Conservation (phyloP, 2,888 invertebrate species). For the Hirtodrosophila histrioides region DNA sequence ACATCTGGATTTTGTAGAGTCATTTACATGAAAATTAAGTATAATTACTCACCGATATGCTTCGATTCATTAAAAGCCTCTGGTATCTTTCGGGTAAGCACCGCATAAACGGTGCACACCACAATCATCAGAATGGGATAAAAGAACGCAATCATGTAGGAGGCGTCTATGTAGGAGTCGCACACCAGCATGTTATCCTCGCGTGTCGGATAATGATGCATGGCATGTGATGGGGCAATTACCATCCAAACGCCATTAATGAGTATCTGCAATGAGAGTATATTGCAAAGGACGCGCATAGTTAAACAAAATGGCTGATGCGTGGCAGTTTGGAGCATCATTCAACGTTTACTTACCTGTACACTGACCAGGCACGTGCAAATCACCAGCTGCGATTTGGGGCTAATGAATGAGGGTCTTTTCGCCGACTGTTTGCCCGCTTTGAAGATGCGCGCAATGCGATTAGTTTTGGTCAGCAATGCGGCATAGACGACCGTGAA, state of each 20-base stretch:
- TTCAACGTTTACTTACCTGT: slow-evolving; percentile 87
- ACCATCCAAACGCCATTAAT: slow-evolving; percentile 97
- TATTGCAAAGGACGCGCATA: background rate
- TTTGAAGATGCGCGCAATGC: slow-evolving; percentile 98
- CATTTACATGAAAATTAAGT: slow-evolving; percentile 19
- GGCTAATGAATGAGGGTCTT: slow-evolving; percentile 96
- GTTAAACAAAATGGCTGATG: background rate
- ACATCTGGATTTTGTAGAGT: background rate
- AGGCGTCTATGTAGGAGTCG: slow-evolving; percentile 95
- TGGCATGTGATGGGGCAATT: slow-evolving; percentile 94
- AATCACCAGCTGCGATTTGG: slow-evolving; percentile 94
- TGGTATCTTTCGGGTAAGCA: slow-evolving; percentile 97
- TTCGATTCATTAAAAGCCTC: slow-evolving; percentile 99
- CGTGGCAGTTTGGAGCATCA: background rate
- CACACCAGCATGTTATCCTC: slow-evolving; percentile 97
- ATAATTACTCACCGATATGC: slow-evolving; percentile 91
- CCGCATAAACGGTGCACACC: slow-evolving; percentile 97
- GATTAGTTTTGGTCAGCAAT: slow-evolving; percentile 97
- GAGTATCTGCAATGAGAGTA: slow-evolving; percentile 87
- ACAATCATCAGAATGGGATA: slow-evolving; percentile 96
- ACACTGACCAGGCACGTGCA: slow-evolving; percentile 94
- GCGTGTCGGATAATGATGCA: slow-evolving; percentile 95
- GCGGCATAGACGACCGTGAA: slow-evolving; percentile 99
- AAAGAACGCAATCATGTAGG: slow-evolving; percentile 96
- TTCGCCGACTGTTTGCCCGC: slow-evolving; percentile 98